Percentiles rank a stretch among this genome's conserved stretches.
Conservation (phyloP, 2,113 vertebrate species). For the Neotragus pygmaeus region DNA sequence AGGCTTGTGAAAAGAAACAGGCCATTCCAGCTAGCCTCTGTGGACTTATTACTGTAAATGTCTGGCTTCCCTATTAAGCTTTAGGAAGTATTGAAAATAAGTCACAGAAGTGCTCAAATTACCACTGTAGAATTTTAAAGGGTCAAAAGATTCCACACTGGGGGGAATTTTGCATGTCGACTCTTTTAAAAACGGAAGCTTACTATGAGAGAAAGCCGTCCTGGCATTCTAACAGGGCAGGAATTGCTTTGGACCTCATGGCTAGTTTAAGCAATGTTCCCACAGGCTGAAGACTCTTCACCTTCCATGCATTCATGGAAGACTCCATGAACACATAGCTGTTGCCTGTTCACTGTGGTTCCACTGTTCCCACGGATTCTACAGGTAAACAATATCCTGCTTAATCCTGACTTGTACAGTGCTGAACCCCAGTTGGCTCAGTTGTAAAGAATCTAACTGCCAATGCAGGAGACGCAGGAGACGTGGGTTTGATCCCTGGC, state of each 20-base stretch:
- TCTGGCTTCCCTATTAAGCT: not conserved
- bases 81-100: not conserved
- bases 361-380: not conserved
- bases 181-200: not conserved
- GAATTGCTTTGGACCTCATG: not conserved
- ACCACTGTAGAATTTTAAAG: not conserved
- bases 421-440: not conserved
- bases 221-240: not conserved
- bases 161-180: not conserved
- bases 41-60: not conserved
- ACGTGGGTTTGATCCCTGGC: not conserved
- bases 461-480: not conserved
- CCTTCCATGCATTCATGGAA: too few relatives aligned
- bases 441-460: not conserved
- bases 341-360: not conserved
- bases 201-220: not conserved
- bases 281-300: not conserved
- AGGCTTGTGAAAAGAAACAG: not conserved
- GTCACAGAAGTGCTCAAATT: not conserved
- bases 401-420: not conserved
- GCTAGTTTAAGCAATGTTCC: not conserved
- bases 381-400: accelerated
- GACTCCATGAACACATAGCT: not conserved
- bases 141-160: not conserved
- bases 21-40: not conserved